phyloP scores from a whole-genome alignment of 2,113 vertebrate genomes.

The Limanda limanda region DNA sequence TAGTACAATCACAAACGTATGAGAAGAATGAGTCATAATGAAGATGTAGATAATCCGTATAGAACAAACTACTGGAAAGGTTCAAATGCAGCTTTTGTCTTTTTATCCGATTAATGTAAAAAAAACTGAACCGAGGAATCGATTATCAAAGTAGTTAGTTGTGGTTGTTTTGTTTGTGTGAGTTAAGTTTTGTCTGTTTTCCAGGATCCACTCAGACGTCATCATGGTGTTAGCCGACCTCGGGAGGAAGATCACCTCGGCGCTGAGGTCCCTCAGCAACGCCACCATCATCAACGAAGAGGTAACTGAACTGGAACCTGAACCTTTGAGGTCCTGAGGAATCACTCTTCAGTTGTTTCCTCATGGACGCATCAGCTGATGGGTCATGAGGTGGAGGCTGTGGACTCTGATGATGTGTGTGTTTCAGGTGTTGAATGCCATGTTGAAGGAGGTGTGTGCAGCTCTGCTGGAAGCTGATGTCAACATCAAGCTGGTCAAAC shows the following conservation, averaged over 20 bases:
- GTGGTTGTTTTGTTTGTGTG: not conserved
- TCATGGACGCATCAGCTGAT: not conserved
- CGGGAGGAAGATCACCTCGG: conserved; percentile 98
- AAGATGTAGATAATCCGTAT: too few species aligned
- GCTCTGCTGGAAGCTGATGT: conserved; percentile 98
- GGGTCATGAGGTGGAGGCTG: not conserved
- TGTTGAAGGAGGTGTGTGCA: conserved; percentile 98
- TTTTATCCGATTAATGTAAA: too few species aligned
- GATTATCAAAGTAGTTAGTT: too few species aligned
- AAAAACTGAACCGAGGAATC: too few species aligned
- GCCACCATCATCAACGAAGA: conserved; percentile 99
- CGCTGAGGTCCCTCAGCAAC: conserved; percentile 97
- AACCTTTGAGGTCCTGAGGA: not conserved
- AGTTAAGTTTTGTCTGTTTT: not conserved
- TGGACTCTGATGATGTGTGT: not conserved
- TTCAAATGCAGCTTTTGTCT: too few species aligned
- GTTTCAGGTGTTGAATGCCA: conserved; percentile 94
- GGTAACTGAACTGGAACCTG: conserved; percentile 74
- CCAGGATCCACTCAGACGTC: conserved; percentile 58
- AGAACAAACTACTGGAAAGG: too few species aligned
- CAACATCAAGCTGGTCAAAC: conserved; percentile 98
- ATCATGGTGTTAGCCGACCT: conserved; percentile 98
- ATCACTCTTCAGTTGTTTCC: too few species aligned
- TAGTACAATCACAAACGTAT: too few species aligned
- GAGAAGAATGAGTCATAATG: too few species aligned